Percentiles rank a stretch among this genome's conserved stretches.
Conservation (phyloP, 1,140 invertebrate species). For the Megalonaias nervosa region DNA sequence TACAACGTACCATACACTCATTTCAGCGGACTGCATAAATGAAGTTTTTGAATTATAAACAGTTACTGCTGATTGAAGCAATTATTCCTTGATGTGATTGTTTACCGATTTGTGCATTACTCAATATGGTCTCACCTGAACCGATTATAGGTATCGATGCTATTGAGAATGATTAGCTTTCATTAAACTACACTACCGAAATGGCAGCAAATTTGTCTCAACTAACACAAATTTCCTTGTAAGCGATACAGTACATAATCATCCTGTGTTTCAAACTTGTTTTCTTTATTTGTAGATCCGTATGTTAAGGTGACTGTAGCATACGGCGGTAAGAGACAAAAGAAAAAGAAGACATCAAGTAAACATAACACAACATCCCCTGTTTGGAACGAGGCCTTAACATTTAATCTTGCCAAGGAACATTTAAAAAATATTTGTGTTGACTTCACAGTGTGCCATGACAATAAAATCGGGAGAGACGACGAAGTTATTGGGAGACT, state of each 20-base stretch:
- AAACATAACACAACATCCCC: slow-evolving; percentile 54
- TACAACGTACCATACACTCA: no score
- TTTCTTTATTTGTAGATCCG: slow-evolving; percentile 71
- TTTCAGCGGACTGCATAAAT: no score
- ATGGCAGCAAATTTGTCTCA: background rate
- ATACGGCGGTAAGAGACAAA: slow-evolving; percentile 74
- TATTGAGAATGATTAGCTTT: no score
- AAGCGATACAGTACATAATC: background rate
- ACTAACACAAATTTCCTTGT: background rate
- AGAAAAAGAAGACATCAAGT: slow-evolving; percentile 67
- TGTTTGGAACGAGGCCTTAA: slow-evolving; percentile 64
- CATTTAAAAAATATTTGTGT: slow-evolving; percentile 51
- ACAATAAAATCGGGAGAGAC: slow-evolving; percentile 65
- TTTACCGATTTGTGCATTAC: no score
- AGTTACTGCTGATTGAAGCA: no score
- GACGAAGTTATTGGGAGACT: slow-evolving; percentile 63
- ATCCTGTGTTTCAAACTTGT: background rate
- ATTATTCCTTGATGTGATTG: no score
- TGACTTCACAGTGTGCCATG: slow-evolving; percentile 63
- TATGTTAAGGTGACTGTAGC: slow-evolving; percentile 65
- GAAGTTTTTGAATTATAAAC: no score
- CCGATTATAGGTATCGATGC: no score
- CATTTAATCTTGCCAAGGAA: slow-evolving; percentile 68
- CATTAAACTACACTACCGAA: no score
- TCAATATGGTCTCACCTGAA: no score